Evolutionary conservation across 2,888 invertebrate genomes (phyloP), one percentile per base, ranked within the genome.

Genomic region (Crepidodera aurea): DNA sequence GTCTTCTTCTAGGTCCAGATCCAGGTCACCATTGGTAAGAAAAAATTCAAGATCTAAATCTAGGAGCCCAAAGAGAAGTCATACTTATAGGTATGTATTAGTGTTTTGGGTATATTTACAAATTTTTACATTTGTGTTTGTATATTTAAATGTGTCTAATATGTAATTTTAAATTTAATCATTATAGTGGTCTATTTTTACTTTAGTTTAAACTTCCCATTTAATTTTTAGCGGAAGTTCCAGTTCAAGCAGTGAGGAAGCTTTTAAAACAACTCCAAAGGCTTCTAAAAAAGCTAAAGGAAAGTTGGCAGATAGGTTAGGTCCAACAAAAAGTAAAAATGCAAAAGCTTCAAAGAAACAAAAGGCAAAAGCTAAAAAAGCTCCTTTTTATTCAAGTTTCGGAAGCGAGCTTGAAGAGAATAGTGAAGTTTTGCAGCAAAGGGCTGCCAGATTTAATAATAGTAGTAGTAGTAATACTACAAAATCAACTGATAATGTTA

Each of bases 361-460:
- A 83, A 69, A 87, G 83, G 15, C 42, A 19, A 81, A 84, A 81
- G 74, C 78, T 69, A 76, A 86, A 84, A 79, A 83, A 72, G 88
- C 85, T 73, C 83, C 85, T 71, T 88, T 89, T 78, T 89, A 88
- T 80, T 86, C 88, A 61, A 85, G 87, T 65, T 90, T 90, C 80
- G 86, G 85, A 69, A 78, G 78, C 13, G 82, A 83, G 44, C 84
- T 88, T 70, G 89, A 89, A 76, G 90, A 89, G 71, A 90, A 90
- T 82, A 87, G 88, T 69, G 92, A 91, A 76, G 87, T 90, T 73
- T 84, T 95, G 71, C 90, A 92, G 78, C 94, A 94, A 78, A 87
- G 97, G 72, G 96, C 96, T 51, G 96, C 94, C 62, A 86, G 97
- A 73, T 97, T 97, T 84, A 87, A 85, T 73, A 85, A 83, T 68